Conservation (phyloP, 2,113 vertebrate genomes). For the Sinocyclocheilus anophthalmus region DNA sequence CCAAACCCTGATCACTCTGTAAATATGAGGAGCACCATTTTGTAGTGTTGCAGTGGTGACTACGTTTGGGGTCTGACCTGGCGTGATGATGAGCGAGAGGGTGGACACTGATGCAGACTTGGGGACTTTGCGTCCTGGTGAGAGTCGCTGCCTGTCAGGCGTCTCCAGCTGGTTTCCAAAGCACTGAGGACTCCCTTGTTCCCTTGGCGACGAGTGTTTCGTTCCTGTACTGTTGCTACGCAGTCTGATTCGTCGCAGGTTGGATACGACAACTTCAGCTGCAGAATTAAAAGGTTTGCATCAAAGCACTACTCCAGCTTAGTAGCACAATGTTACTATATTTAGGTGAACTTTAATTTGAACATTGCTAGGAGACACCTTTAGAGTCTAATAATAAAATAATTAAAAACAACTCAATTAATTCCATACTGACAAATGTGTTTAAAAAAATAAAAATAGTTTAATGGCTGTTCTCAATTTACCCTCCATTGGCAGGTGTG, state of each 20-base stretch:
- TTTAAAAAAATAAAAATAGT: neutral
- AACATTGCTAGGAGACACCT: neutral
- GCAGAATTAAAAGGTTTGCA: conserved; percentile 35
- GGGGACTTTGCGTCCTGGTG: conserved; percentile 82
- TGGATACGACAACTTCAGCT: conserved; percentile 80
- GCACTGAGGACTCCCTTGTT: conserved; percentile 72
- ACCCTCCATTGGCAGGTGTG: neutral
- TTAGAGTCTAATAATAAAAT: too few relatives aligned
- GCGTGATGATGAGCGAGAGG: conserved; percentile 90
- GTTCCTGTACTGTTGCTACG: conserved; percentile 95
- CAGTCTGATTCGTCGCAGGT: conserved; percentile 85
- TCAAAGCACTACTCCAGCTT: neutral
- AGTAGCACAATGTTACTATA: neutral
- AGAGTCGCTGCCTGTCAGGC: conserved; percentile 76
- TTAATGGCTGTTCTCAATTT: neutral
- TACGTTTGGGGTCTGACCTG: conserved; percentile 73
- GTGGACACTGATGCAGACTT: conserved; percentile 93
- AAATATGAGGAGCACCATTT: neutral
- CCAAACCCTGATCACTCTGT: too few relatives aligned
- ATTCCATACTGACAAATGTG: neutral
- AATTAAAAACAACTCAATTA: too few relatives aligned
- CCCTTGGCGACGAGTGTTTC: conserved; percentile 85
- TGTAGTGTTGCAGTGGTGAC: neutral
- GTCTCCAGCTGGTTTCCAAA: conserved; percentile 81
- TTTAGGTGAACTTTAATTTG: neutral